A percentile compares a stretch with the other conserved stretches of the same genome.
Evolutionary conservation across 2,888 invertebrate genomes (phyloP).

Genomic region (Muscina levida): DNA sequence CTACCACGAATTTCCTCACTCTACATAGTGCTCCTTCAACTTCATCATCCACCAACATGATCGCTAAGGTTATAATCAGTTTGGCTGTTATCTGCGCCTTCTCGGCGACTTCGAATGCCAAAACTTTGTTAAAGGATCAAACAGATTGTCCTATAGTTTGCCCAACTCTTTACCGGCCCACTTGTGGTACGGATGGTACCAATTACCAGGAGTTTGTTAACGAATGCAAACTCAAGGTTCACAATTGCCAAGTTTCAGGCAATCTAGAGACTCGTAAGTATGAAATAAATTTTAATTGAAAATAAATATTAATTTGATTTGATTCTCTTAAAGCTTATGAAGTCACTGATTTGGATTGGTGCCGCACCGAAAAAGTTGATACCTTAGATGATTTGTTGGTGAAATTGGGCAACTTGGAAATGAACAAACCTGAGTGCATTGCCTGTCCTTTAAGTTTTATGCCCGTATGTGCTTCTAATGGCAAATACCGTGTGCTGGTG

Average conservation of each 20-base stretch:
- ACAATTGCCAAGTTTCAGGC: not conserved
- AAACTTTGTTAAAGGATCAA: not conserved
- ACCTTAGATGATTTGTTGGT: not conserved
- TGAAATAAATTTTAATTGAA: not conserved
- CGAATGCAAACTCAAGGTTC: not conserved
- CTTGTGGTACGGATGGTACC: not conserved
- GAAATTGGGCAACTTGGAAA: not conserved
- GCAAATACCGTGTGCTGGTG: not conserved
- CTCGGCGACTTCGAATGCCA: not conserved
- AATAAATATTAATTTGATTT: not conserved
- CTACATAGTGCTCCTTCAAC: too few species aligned
- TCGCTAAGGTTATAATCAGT: not conserved
- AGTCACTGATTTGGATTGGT: not conserved
- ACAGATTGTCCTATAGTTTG: not conserved
- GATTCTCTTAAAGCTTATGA: not conserved
- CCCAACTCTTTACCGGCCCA: not conserved
- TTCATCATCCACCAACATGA: too few species aligned
- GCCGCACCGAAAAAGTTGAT: not conserved
- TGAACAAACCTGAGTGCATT: not conserved
- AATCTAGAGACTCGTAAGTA: not conserved
- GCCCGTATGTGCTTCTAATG: slow-evolving; percentile 1
- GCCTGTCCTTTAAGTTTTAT: not conserved
- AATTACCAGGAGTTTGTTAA: not conserved
- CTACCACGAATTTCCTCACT: too few species aligned
- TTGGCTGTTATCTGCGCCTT: not conserved